Evolutionary conservation across 1,140 invertebrate genomes (phyloP).

Genomic region (Drosophila sproati): DNA sequence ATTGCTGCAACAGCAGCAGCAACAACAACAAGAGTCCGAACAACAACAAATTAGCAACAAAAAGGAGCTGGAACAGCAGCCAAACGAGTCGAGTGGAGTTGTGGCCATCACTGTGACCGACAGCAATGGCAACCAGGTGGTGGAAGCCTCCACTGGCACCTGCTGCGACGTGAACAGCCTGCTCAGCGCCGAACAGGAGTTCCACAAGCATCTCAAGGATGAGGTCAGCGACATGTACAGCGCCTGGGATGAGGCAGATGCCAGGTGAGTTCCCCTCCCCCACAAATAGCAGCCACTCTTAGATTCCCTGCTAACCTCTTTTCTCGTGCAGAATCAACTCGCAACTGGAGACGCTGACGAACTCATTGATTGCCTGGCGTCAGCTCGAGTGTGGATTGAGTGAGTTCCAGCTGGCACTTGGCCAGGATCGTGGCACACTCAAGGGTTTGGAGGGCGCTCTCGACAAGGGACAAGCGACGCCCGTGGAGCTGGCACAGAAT

Average conservation of each 20-base stretch:
- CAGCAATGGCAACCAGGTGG: conserved; percentile 75
- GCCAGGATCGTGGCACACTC: conserved; percentile 88
- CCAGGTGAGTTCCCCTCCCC: conserved; percentile 86
- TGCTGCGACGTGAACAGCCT: conserved; percentile 82
- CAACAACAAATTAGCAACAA: conserved; percentile 37
- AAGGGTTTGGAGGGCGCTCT: conserved; percentile 87
- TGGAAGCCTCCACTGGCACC: conserved; percentile 81
- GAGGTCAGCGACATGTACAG: conserved; percentile 90
- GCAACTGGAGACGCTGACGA: conserved; percentile 77
- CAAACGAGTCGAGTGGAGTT: not conserved
- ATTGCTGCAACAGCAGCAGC: conserved; percentile 21
- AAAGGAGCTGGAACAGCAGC: conserved; percentile 10
- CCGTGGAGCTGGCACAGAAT: conserved; percentile 87
- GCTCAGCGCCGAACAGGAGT: conserved; percentile 83
- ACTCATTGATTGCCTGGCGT: conserved; percentile 87
- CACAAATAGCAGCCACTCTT: too few species aligned
- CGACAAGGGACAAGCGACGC: conserved; percentile 87
- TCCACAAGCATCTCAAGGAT: conserved; percentile 87
- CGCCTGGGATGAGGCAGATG: conserved; percentile 91
- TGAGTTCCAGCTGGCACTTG: conserved; percentile 87
- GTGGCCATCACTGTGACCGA: conserved; percentile 70
- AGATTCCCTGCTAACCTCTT: not conserved
- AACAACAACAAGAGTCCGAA: conserved; percentile 64
- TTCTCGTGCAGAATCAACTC: conserved; percentile 65
- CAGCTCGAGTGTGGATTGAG: conserved; percentile 87